phyloP scores from a whole-genome alignment of 2,797 vertebrate species.

The Sebastiscus albofasciatus region DNA sequence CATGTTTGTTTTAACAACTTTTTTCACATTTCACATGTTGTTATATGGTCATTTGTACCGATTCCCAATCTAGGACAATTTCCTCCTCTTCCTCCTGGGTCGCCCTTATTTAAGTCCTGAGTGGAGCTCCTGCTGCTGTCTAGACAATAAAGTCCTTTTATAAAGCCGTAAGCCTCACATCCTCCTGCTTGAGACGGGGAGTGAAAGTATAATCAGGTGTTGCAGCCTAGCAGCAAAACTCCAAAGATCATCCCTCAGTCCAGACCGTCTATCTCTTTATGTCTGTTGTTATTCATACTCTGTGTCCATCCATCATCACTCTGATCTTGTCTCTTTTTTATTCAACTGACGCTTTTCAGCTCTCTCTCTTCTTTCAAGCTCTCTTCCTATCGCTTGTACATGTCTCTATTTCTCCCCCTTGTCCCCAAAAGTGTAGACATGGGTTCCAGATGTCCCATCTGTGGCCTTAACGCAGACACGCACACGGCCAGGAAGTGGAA shows the following conservation, averaged over 20 bases:
- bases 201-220: constrained; percentile 68
- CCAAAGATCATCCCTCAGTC: constrained; percentile 15
- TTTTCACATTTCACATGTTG: constrained; percentile 60
- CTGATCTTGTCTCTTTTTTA: neutral
- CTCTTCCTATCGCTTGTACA: neutral
- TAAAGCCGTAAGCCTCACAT: constrained; percentile 55
- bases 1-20: constrained; percentile 49
- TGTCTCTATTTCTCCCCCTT: neutral
- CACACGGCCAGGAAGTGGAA: constrained; percentile 1
- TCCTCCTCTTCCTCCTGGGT: constrained; percentile 62
- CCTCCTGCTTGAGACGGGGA: constrained; percentile 45
- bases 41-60: constrained; percentile 38
- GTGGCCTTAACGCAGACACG: constrained; percentile 13
- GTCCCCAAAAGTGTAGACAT: neutral
- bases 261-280: constrained; percentile 35
- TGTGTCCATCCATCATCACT: neutral
- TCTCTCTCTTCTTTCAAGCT: neutral
- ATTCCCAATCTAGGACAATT: constrained; percentile 60
- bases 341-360: neutral
- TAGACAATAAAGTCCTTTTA: constrained; percentile 77
- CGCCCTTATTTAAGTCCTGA: constrained; percentile 43
- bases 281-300: constrained; percentile 5
- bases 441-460: constrained; percentile 51
- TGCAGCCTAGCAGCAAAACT: constrained; percentile 18
- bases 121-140: constrained; percentile 55